Base-by-base conservation (phyloP, 1,140 invertebrate genomes). In the Doryteuthis pealeii region DNA sequence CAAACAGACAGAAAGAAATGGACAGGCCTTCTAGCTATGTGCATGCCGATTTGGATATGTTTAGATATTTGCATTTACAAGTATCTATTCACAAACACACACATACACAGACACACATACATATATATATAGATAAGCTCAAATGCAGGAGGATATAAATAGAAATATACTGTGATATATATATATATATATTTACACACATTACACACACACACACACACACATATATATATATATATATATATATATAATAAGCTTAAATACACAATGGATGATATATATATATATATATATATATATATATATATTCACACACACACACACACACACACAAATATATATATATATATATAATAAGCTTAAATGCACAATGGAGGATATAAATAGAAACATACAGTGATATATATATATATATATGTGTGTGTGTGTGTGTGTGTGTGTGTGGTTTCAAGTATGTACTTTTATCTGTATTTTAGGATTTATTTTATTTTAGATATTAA, bases 131-230 rank as follows among this genome's bases (percentile, higher is more conserved):
- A n/a, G 4, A 40, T 40, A 10, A 40, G 35, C 35, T 10, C 35
- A 40, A 40, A 40, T 40, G 35, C 35, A 3, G 3, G 35, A 40
- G 35, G 35, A 10, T 40, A 10, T 40, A 40, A 6, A n/a, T 28
- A 58, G 4, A 58, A 58, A 58, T 3, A 58, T n/a, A 18, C 4
- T n/a, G 18, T 58, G 8, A 49, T 22, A 49, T 75, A 74, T 71
- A 75, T 40, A 75, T 33, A 75, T 75, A 74, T 67, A 72, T 45
- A 72, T 71, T 74, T 54, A 72, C 74, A 74, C 74, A 74, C n/a
- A n/a, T n/a, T n/a, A n/a, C n/a, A n/a, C 71, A 75, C 74, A 74
- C 43, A 75, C 49, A 75, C 33, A 75, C 74, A 74, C 40, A 74
- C 70, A 75, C 70, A 75, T 75, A 49, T 67, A 74, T 40, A 75